phyloP scores from a whole-genome alignment of 2,113 vertebrate species.

The Ivindomyrus marchei region DNA sequence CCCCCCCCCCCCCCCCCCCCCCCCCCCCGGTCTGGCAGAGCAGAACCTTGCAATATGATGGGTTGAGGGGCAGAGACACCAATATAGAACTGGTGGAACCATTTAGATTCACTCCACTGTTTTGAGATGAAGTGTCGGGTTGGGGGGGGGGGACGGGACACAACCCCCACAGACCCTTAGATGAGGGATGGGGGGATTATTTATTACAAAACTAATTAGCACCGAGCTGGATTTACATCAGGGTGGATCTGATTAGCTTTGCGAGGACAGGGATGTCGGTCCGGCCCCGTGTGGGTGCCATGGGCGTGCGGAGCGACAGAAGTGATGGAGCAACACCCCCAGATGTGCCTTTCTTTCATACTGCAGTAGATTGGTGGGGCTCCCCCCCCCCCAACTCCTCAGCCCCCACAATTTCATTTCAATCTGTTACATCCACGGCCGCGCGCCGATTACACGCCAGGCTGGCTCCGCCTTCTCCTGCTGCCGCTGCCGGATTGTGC shows the following conservation, averaged over 20 bases:
- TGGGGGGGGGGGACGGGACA: neutral
- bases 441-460: neutral
- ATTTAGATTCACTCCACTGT: neutral
- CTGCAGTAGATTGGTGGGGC: neutral
- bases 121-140: neutral
- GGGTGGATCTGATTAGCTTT: neutral
- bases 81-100: neutral
- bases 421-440: neutral
- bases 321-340: neutral
- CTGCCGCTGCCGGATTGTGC: neutral
- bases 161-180: neutral
- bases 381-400: neutral
- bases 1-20: too few species aligned
- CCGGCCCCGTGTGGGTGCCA: too few species aligned
- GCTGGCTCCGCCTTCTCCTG: neutral
- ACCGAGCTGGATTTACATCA: neutral
- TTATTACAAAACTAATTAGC: conserved; percentile 14
- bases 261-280: neutral
- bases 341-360: too few species aligned
- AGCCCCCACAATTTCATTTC: neutral
- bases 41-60: neutral
- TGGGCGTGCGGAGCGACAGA: neutral
- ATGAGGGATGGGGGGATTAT: neutral
- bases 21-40: neutral
- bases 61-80: neutral